These are phyloP conservation scores for Linnaemya vulpina DNA, from an alignment of 2,888 invertebrate genomes.

Conservation along the genomic window DNA sequence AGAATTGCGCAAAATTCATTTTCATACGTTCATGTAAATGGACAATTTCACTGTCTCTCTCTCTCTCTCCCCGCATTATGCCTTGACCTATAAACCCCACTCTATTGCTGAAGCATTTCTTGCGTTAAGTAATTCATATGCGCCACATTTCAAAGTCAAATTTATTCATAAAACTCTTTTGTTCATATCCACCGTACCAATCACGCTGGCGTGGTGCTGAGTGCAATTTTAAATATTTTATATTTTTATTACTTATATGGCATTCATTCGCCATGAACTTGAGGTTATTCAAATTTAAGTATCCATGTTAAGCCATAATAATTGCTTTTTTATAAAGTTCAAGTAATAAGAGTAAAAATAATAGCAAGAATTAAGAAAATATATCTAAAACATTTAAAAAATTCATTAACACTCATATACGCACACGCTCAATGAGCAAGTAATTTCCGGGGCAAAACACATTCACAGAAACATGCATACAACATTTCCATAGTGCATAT, in stretches of 20 bases:
- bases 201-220: neutral
- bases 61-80: no score
- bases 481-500: neutral
- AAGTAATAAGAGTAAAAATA: conserved; percentile 18
- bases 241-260: conserved; percentile 2
- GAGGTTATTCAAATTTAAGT: conserved; percentile 39
- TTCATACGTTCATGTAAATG: no score
- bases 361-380: conserved; percentile 9
- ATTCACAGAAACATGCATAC: neutral
- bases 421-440: conserved; percentile 34
- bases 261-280: conserved; percentile 55
- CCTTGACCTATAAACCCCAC: no score
- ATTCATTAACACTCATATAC: conserved; percentile 24
- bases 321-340: conserved; percentile 48
- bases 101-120: no score
- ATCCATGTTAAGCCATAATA: conserved; percentile 51
- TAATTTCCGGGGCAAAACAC: conserved; percentile 44
- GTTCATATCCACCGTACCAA: neutral
- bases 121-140: no score
- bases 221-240: neutral
- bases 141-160: no score
- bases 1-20: no score
- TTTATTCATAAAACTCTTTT: no score
- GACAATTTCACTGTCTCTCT: no score
- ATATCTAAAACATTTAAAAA: conserved; percentile 27